Conservation (phyloP, 2,888 invertebrate genomes). For the Schizaphis graminum region DNA sequence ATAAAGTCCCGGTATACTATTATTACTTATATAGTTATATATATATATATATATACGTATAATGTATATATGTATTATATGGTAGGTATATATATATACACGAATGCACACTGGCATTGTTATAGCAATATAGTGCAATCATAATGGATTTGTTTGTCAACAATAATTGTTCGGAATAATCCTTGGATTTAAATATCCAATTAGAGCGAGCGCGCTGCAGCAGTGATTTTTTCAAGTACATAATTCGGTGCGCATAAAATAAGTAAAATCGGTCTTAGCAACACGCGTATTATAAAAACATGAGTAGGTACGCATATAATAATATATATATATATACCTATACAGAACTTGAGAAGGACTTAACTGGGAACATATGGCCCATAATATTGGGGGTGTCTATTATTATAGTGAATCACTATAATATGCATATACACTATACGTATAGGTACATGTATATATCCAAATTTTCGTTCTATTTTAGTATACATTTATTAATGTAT, state of each 20-base stretch:
- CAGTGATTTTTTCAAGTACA: background rate
- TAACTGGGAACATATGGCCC: background rate
- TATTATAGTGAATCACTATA: background rate
- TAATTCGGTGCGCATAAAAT: background rate
- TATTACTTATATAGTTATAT: background rate
- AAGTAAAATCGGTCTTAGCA: background rate
- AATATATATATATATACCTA: background rate
- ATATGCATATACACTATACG: background rate
- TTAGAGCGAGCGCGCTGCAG: background rate
- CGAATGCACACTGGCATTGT: background rate
- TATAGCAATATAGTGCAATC: background rate
- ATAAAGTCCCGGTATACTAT: background rate
- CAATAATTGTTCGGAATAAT: conserved; percentile 22
- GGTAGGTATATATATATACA: background rate
- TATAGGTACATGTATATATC: background rate
- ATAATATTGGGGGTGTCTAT: background rate
- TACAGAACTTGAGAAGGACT: background rate
- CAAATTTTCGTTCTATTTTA: background rate
- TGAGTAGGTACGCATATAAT: background rate
- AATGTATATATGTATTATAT: background rate
- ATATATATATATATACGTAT: background rate
- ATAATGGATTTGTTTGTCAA: conserved; percentile 29
- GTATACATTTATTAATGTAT: background rate
- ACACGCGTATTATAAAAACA: background rate
- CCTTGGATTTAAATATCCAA: conserved; percentile 19